Percentiles rank a stretch among this genome's conserved stretches.
These are phyloP conservation scores for Desoria tigrina DNA, from an alignment of 2,888 invertebrate species.

Conservation along the genomic window DNA sequence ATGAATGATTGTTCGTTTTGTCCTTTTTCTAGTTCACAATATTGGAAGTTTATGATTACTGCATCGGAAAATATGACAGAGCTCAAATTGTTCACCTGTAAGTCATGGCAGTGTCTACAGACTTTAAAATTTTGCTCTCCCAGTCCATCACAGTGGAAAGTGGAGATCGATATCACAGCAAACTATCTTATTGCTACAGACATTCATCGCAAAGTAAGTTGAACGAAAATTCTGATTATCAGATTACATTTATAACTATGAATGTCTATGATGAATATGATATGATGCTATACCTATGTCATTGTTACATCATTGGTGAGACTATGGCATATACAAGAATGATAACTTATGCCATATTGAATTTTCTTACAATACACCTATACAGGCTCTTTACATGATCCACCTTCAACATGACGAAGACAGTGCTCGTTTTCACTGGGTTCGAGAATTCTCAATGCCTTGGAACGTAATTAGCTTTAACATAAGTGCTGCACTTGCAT, in stretches of 20 bases:
- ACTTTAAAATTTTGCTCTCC: conserved; percentile 70
- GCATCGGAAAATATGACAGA: conserved; percentile 86
- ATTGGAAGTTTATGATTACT: conserved; percentile 95
- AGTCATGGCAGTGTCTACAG: conserved; percentile 92
- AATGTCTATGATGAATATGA: no score
- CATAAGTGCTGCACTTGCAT: conserved; percentile 71
- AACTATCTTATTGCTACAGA: conserved; percentile 85
- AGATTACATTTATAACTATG: conserved; percentile 3
- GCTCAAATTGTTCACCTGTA: conserved; percentile 91
- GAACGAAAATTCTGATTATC: not conserved
- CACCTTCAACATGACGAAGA: conserved; percentile 65
- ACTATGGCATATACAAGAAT: no score
- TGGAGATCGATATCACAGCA: conserved; percentile 74
- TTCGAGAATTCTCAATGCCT: conserved; percentile 84
- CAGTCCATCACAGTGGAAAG: conserved; percentile 40
- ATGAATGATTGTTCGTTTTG: no score
- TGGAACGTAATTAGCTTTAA: conserved; percentile 87
- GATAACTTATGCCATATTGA: conserved; percentile 7
- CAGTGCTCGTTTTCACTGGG: conserved; percentile 68
- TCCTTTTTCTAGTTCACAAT: conserved; percentile 67
- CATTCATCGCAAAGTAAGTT: conserved; percentile 70
- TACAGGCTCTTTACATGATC: conserved; percentile 75
- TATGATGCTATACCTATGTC: no score
- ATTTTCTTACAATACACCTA: conserved; percentile 39
- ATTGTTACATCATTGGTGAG: no score